Base-by-base conservation (phyloP, 2,888 invertebrate species). In the Tyria jacobaeae region DNA sequence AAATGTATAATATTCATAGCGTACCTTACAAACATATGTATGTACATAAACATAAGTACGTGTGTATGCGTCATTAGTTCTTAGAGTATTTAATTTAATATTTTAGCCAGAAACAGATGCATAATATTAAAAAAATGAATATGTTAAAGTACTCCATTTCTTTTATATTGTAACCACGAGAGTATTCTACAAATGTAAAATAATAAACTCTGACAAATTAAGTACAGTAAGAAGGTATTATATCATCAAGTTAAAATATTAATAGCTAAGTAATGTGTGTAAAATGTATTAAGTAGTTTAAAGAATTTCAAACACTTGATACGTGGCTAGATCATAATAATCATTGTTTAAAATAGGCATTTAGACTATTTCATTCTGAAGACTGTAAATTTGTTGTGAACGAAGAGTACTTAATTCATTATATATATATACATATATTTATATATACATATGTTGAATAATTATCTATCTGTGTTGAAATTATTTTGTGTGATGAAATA, bases 341-440 rank as follows among this genome's bases (percentile, higher is more conserved):
- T 17, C 12, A 1, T 12, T 14, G 21, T 35, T 24, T 35, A 15
- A 51, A 15, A 34, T 17, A 35, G 5, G 21, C 7, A 6, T 24
- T 31, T 31, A 17, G 5, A 5, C 17, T 14, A 51, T 24, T 53
- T 49, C 5, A 57, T 17, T 39, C 17, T 50, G 39, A 39, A 50
- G n/a, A 25, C 9, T 57, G 57, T 57, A 50, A 31, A 57, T 39
- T 50, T 57, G 17, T 27, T 9, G 12, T 12, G 27, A 27, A 49
- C 14, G 10, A 3, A 25, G 1, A 25, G 10, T 1, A 37, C n/a
- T 35, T 34, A 24, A 25, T 47, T 6, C 2, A 12, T 2, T 1
- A 21, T 2, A 10, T 21, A 1, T 41, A 17, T 9, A 41, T 41
- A 17, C 17, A 10, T n/a, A 21, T 17, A 41, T 21, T 41, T 21